Conservation (phyloP, 2,797 vertebrate genomes). For the Lateolabrax maculatus region DNA sequence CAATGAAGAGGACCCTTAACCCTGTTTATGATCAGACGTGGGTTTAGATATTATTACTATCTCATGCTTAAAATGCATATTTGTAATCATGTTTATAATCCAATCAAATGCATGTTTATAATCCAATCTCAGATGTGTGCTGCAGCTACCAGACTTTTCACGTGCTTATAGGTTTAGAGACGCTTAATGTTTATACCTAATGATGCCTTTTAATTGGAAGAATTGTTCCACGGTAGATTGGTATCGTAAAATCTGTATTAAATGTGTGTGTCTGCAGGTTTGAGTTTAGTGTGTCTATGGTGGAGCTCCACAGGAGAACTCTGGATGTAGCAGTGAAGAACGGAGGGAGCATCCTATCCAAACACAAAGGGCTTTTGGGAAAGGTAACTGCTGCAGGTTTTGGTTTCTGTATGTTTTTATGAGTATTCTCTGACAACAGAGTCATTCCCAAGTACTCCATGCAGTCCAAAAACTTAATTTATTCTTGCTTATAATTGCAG, state of each 20-base stretch:
- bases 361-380: constrained; percentile 97
- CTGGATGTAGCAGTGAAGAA: constrained; percentile 98
- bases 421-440: not conserved
- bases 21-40: constrained; percentile 97
- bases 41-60: constrained; percentile 35
- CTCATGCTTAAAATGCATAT: not conserved
- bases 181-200: not conserved
- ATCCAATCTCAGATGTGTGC: not conserved
- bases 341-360: constrained; percentile 94
- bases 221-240: no score
- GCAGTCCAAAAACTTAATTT: not conserved
- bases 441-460: no score
- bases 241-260: not conserved
- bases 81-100: no score
- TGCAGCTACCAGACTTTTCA: not conserved
- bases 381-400: constrained; percentile 84
- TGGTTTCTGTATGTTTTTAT: not conserved
- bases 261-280: constrained; percentile 80
- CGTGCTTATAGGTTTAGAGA: not conserved
- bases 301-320: constrained; percentile 94
- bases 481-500: constrained; percentile 73
- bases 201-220: not conserved
- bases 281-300: constrained; percentile 95
- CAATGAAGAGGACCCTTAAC: constrained; percentile 93
- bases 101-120: not conserved